Conservation (phyloP, 35 echinoderm and acorn worm genomes). For the Heliocidaris erythrogramma region DNA sequence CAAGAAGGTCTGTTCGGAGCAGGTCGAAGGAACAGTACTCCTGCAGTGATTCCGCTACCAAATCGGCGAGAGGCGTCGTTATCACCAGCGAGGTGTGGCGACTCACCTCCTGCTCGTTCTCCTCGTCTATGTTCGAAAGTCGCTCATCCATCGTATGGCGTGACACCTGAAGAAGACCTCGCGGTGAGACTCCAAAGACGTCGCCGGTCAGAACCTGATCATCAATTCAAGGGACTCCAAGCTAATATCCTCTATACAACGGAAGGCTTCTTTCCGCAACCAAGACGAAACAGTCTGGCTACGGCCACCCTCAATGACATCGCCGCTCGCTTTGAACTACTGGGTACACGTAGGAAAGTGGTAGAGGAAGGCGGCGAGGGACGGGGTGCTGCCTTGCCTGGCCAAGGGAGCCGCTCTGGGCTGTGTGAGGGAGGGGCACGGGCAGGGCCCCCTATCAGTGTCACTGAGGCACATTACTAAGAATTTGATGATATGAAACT, state of each 20-base stretch:
- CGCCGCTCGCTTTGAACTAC: conserved; percentile 56
- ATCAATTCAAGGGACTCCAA: not conserved
- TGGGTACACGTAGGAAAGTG: conserved; percentile 30
- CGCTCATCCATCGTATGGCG: not conserved
- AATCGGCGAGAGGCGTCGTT: conserved; percentile 14
- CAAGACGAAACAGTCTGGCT: conserved; percentile 54
- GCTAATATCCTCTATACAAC: conserved; percentile 28
- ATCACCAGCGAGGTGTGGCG: conserved; percentile 7
- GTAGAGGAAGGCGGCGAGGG: conserved; percentile 46
- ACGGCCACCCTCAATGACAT: conserved; percentile 46
- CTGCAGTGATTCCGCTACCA: not conserved
- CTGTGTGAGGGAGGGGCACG: not conserved
- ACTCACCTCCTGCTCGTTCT: conserved; percentile 27
- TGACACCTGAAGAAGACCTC: conserved; percentile 14
- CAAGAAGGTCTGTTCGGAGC: conserved; percentile 46
- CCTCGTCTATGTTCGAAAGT: conserved; percentile 28
- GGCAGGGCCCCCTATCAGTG: conserved; percentile 15
- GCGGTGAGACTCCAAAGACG: conserved; percentile 7
- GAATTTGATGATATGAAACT: not conserved
- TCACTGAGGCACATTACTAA: not conserved
- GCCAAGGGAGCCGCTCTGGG: not conserved
- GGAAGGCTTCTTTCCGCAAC: conserved; percentile 53
- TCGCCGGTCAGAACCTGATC: conserved; percentile 28
- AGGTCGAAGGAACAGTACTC: conserved; percentile 36
- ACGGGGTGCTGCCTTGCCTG: not conserved